Evolutionary conservation across 2,797 vertebrate species (phyloP), one percentile per base, ranked within the genome.

Genomic region (Trachurus trachurus): DNA sequence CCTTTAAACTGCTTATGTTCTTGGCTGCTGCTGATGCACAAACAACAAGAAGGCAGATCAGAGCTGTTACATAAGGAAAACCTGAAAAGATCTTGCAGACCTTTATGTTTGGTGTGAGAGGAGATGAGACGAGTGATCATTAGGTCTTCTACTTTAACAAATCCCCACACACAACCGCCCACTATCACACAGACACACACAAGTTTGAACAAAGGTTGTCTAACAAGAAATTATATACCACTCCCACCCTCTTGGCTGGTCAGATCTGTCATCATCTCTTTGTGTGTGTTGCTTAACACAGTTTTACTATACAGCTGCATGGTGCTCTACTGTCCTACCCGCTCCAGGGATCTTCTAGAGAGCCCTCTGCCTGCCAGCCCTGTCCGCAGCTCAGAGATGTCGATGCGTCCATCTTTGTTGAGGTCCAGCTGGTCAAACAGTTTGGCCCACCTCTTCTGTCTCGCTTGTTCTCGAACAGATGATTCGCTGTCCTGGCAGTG

Each of bases 361-460:
- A 94, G 87, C 65, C 97, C 96, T 79, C 94, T 89, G 9, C 91
- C 91, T 3, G 94, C 94, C 88, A 98, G 92, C 5, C 97, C 97
- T 8, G 90, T 87, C 80, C 95, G 91, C 84, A 98, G 94, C 85
- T 98, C 97, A n/a, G 84, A 52, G 65, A 97, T 90, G 81, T 98
- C 97, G 69, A 98, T 94, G 65, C 85, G 94, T 71, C 97, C 97
- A 80, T 98, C 97, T 92, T 96, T 95, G 90, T 98, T 97, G 68
- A 96, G 63, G 90, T 98, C 97, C 84, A 98, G 92, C 87, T 97
- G 93, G 39, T 96, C 91, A 68, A 98, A 98, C 45, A 98, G 94
- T 77, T 95, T 89, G 21, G 92, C 91, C 95, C 96, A 98, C 19
- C 76, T 93, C 81, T 93, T 91, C 83, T 89, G 88, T 67, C 94